Conservation (phyloP, 2,113 vertebrate species). For the Indicator indicator region DNA sequence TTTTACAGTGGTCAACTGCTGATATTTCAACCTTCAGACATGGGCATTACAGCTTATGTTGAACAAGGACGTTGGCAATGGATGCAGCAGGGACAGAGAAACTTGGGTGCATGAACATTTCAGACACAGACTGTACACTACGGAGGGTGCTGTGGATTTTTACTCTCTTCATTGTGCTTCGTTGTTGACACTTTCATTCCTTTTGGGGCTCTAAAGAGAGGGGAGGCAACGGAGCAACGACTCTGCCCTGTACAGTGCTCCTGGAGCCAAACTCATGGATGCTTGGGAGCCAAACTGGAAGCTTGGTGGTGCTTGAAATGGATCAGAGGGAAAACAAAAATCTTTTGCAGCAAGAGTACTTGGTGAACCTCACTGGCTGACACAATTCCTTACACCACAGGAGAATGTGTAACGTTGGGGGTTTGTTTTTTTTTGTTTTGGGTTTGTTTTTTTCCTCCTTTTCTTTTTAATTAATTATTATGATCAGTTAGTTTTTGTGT, state of each 20-base stretch:
- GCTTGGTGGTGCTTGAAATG: not conserved
- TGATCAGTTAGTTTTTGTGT: constrained; percentile 82
- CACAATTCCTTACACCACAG: constrained; percentile 71
- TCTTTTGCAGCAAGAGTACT: constrained; percentile 18
- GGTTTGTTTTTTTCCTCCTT: not conserved
- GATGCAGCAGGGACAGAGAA: constrained; percentile 52
- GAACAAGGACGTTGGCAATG: constrained; percentile 65
- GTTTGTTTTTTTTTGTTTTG: constrained; percentile 48
- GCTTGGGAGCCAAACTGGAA: constrained; percentile 16
- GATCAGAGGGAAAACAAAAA: constrained; percentile 9
- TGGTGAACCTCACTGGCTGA: constrained; percentile 48
- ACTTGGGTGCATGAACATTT: constrained; percentile 54
- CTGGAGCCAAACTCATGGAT: not conserved
- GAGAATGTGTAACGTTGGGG: constrained; percentile 69
- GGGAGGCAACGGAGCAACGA: not conserved
- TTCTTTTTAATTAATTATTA: constrained; percentile 78
- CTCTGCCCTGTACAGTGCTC: constrained; percentile 26
- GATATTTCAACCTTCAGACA: constrained; percentile 56
- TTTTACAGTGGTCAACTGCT: constrained; percentile 11
- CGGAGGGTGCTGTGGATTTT: constrained; percentile 36
- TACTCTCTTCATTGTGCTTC: constrained; percentile 45
- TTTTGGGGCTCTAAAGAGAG: not conserved
- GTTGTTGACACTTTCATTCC: constrained; percentile 39
- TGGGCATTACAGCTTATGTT: constrained; percentile 60
- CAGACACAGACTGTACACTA: constrained; percentile 43